These are phyloP conservation scores for Tachypleus tridentatus DNA, from an alignment of 1,140 invertebrate genomes.

Conservation along the genomic window DNA sequence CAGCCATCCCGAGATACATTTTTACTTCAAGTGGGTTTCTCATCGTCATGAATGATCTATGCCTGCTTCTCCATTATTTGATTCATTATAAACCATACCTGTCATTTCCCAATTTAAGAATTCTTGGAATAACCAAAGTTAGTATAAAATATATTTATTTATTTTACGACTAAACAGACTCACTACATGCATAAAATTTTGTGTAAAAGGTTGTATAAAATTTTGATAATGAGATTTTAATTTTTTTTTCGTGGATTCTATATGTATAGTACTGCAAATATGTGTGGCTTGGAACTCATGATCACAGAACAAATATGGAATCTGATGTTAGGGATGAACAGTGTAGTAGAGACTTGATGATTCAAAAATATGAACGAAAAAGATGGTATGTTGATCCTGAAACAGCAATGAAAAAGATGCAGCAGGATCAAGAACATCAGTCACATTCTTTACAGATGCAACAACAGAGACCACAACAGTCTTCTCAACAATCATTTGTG, in stretches of 20 bases:
- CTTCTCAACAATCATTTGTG: conserved; percentile 15
- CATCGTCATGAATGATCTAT: too few relatives aligned
- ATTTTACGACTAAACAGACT: neutral
- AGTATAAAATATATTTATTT: neutral
- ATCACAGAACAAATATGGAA: conserved; percentile 35
- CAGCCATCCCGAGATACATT: too few relatives aligned
- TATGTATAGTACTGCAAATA: conserved; percentile 58
- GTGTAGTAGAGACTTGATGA: conserved; percentile 78
- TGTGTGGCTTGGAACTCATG: conserved; percentile 78
- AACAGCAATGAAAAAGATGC: conserved; percentile 30
- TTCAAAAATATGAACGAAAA: conserved; percentile 85
- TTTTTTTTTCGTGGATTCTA: conserved; percentile 18
- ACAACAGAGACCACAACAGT: neutral
- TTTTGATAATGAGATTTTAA: conserved; percentile 1
- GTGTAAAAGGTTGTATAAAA: neutral
- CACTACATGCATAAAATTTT: neutral
- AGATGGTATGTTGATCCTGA: conserved; percentile 55
- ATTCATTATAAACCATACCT: too few relatives aligned
- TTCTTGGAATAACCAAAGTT: too few relatives aligned
- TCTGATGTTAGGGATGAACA: conserved; percentile 68
- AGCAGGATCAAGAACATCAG: conserved; percentile 2
- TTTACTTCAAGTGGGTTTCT: too few relatives aligned
- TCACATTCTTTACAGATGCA: neutral
- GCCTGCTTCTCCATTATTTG: too few relatives aligned
- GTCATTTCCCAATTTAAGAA: too few relatives aligned